Conservation (phyloP, 2,113 vertebrate species). For the Lycaon pictus region DNA sequence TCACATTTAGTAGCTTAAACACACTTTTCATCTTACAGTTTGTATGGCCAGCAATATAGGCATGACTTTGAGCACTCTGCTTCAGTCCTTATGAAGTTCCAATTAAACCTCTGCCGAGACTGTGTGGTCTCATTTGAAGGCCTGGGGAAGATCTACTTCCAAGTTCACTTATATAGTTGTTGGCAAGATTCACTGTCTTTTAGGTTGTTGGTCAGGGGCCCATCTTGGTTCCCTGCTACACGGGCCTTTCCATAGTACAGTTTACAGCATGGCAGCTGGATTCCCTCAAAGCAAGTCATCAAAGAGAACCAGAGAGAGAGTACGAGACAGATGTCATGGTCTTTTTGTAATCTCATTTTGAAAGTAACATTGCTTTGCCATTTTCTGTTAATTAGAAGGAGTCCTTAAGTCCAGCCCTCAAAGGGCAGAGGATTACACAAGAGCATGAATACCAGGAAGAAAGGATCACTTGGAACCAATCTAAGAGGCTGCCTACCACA, state of each 20-base stretch:
- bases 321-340: neutral
- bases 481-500: no score
- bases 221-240: neutral
- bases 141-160: neutral
- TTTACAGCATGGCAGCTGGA: neutral
- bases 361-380: neutral
- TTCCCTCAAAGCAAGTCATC: neutral
- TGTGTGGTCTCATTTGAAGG: neutral
- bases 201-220: neutral
- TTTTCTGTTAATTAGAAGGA: neutral
- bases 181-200: neutral
- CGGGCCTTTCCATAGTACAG: neutral
- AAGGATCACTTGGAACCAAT: no score
- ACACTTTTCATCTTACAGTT: neutral
- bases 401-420: neutral
- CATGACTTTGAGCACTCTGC: neutral
- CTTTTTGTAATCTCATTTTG: neutral
- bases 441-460: no score
- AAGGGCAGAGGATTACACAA: neutral
- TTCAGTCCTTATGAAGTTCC: neutral
- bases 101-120: neutral
- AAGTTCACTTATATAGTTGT: neutral
- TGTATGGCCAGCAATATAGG: neutral
- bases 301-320: neutral
- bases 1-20: neutral